Evolutionary conservation across 2,888 invertebrate genomes (phyloP).

Genomic region (Auanema sp.): DNA sequence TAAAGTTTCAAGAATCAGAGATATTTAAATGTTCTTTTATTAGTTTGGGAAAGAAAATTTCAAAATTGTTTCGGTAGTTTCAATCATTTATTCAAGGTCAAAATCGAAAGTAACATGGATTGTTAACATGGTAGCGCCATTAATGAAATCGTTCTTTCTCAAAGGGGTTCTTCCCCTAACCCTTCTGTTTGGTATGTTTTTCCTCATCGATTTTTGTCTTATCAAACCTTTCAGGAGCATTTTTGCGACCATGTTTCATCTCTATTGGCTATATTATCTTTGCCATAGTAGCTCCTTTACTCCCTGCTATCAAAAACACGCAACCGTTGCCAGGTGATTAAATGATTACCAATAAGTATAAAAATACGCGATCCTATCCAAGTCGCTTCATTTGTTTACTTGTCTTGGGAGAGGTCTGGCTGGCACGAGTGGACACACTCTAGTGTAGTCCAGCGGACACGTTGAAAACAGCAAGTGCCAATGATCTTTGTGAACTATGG

Average conservation of each 20-base stretch:
- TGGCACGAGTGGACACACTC: background rate
- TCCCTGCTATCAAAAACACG: constrained; percentile 42
- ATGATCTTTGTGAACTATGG: background rate
- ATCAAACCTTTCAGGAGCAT: constrained; percentile 39
- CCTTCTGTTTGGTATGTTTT: background rate
- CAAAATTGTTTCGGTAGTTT: too few relatives aligned
- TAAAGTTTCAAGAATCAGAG: too few relatives aligned
- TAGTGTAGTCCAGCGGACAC: background rate
- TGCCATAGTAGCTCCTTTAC: constrained; percentile 47
- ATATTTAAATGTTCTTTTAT: too few relatives aligned
- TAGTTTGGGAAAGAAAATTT: too few relatives aligned
- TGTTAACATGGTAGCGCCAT: constrained; percentile 2
- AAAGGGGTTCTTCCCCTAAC: background rate
- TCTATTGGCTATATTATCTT: constrained; percentile 56
- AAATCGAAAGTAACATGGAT: too few relatives aligned
- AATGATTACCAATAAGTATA: background rate
- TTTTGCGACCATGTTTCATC: constrained; percentile 56
- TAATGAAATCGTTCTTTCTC: background rate
- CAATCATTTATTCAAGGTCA: too few relatives aligned
- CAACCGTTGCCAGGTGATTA: constrained; percentile 45
- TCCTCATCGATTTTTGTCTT: background rate
- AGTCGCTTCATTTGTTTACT: background rate
- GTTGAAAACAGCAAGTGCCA: background rate
- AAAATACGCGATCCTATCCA: constrained; percentile 17
- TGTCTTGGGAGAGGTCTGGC: too few relatives aligned